phyloP scores from a whole-genome alignment of 2,797 vertebrate genomes.

The Dicrostonyx torquatus region DNA sequence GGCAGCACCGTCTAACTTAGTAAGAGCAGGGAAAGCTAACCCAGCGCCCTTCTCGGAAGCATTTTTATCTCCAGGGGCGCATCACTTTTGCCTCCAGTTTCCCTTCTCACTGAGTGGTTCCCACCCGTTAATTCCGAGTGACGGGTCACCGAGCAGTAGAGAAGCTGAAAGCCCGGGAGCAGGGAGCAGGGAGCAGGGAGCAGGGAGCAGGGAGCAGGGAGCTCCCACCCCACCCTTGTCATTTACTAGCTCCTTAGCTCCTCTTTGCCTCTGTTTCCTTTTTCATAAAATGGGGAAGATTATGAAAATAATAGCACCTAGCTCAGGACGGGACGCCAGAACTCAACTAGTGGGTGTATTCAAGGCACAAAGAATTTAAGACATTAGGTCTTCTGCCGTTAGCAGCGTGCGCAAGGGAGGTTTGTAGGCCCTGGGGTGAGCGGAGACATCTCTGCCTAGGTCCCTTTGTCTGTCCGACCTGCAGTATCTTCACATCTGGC shows the following conservation, averaged over 20 bases:
- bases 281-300: neutral
- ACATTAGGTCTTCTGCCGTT: neutral
- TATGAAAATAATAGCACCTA: neutral
- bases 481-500: neutral
- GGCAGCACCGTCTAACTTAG: neutral
- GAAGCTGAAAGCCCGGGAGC: neutral
- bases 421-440: neutral
- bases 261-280: conserved; percentile 1
- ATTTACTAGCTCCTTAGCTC: conserved; percentile 28
- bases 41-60: neutral
- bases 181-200: neutral
- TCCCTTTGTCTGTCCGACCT: too few relatives aligned
- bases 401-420: neutral
- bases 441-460: neutral
- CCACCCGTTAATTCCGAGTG: neutral
- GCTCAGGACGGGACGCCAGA: neutral
- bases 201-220: neutral
- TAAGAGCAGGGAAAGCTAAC: neutral
- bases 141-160: neutral
- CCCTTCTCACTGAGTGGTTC: neutral
- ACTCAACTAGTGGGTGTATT: neutral
- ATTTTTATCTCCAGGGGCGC: neutral
- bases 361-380: conserved; percentile 9
- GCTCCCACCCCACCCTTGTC: neutral
- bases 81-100: neutral